Percentiles rank a stretch among this genome's conserved stretches.
phyloP scores from a whole-genome alignment of 2,888 invertebrate genomes.

The Epistrophe eligans region DNA sequence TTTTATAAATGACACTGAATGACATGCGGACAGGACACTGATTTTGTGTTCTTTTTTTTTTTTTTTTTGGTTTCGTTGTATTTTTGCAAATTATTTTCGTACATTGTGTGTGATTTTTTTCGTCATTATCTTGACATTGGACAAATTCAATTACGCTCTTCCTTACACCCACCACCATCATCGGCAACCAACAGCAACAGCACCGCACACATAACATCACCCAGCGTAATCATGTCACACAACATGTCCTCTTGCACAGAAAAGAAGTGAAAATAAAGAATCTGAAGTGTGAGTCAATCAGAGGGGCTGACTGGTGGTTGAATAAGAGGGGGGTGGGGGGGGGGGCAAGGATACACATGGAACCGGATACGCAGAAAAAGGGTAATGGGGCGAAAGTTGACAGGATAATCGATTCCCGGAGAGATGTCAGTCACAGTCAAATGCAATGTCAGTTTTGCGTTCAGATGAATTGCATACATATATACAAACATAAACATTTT shows the following conservation, averaged over 20 bases:
- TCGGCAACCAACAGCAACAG: background rate
- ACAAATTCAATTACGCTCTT: conserved; percentile 72
- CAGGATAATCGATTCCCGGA: conserved; percentile 74
- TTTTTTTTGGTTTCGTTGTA: no score
- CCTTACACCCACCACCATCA: conserved; percentile 9
- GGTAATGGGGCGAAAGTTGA: conserved; percentile 74
- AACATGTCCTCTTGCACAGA: conserved; percentile 38
- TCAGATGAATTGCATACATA: conserved; percentile 12
- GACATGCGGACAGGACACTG: conserved; percentile 59
- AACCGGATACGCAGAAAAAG: conserved; percentile 67
- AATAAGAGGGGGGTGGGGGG: no score
- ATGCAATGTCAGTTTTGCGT: conserved; percentile 69
- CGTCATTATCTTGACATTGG: conserved; percentile 75
- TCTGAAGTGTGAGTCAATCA: conserved; percentile 41
- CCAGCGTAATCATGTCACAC: conserved; percentile 45
- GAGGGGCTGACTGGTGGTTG: background rate
- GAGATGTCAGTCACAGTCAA: conserved; percentile 76
- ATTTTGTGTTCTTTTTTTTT: conserved; percentile 20
- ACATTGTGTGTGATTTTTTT: conserved; percentile 41
- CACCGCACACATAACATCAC: conserved; percentile 11
- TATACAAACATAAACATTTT: background rate
- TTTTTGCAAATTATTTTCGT: conserved; percentile 57
- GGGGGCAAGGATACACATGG: background rate
- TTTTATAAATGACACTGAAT: conserved; percentile 60
- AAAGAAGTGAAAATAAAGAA: conserved; percentile 68